Evolutionary conservation across 2,113 vertebrate genomes (phyloP), one percentile per base, ranked within the genome.

Genomic region (Aplodontia rufa): DNA sequence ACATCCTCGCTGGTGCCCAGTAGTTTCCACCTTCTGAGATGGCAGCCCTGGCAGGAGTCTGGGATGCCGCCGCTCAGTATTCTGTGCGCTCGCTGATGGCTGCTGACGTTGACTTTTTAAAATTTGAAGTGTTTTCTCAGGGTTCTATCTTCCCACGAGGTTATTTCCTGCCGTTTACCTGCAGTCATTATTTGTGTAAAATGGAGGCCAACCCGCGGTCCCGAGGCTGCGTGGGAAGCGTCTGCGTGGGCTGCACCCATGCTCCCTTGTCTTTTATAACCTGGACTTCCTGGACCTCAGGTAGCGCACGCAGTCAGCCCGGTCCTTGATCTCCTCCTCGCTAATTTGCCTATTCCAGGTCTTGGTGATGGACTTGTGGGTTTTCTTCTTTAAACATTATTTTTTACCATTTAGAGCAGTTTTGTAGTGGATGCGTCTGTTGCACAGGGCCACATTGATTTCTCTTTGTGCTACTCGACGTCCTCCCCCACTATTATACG

Each of bases 171-270:
- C 60, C 53, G 28, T 42, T 69, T 71, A 8, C 28, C 32, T n/a
- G 3, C 40, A 42, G 32, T 51, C n/a, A 7, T 11, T 26, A 7
- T 37, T 84, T 40, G 35, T 35, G 16, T 40, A 11, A 40, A 14
- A 30, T 9, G 28, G 22, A 16, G 28, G 24, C 28, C 28, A 40
- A n/a, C 7, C 6, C 37, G 24, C 6, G 16, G 60, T 13, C 5
- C 20, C 19, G 49, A 3, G 1, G 11, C 7, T 16, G 11, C 32
- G 1, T 30, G 32, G 26, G 22, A 11, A 47, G 28, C 8, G 28
- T 58, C 19, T 35, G 26, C 2, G 6, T 26, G 1, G 1, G 28
- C 47, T 35, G 14, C 6, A 28, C 37, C 53, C n/a, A 32, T 82
- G 35, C 5, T 10, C 22, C 45, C 58, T 83, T 22, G 4, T 28